These are phyloP conservation scores for Watsonalla binaria DNA, from an alignment of 2,888 invertebrate genomes.

Conservation along the genomic window DNA sequence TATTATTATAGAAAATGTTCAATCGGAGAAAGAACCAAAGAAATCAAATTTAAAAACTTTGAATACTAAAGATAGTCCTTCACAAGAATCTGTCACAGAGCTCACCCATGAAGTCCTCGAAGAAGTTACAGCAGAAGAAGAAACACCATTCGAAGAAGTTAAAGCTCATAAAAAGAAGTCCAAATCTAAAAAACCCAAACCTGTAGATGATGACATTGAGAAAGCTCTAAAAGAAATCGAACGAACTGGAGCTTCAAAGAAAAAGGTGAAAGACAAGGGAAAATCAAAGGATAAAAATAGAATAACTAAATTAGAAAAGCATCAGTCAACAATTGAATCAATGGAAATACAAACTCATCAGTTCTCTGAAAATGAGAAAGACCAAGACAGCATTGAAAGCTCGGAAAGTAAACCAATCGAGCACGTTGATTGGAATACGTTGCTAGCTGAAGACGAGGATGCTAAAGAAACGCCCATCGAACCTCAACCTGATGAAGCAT, in stretches of 20 bases:
- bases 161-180: constrained; percentile 48
- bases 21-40: constrained; percentile 13
- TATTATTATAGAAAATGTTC: not conserved
- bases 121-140: constrained; percentile 9
- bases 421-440: constrained; percentile 64
- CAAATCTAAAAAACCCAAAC: constrained; percentile 46
- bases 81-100: constrained; percentile 4
- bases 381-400: not conserved
- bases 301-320: constrained; percentile 4
- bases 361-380: constrained; percentile 8
- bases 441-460: constrained; percentile 63
- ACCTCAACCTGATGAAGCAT: constrained; percentile 27
- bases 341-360: constrained; percentile 4
- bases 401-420: constrained; percentile 43
- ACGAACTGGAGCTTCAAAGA: constrained; percentile 32
- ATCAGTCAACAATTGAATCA: not conserved
- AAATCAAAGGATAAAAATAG: constrained; percentile 20
- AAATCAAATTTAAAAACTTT: constrained; percentile 23
- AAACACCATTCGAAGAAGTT: constrained; percentile 24
- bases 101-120: constrained; percentile 1
- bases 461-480: constrained; percentile 36
- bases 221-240: constrained; percentile 48
- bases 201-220: constrained; percentile 44
- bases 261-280: constrained; percentile 34
- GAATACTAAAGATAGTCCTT: constrained; percentile 4